These are phyloP conservation scores for Hyperoplus lanceolatus DNA, from an alignment of 2,797 vertebrate species.

Conservation along the genomic window DNA sequence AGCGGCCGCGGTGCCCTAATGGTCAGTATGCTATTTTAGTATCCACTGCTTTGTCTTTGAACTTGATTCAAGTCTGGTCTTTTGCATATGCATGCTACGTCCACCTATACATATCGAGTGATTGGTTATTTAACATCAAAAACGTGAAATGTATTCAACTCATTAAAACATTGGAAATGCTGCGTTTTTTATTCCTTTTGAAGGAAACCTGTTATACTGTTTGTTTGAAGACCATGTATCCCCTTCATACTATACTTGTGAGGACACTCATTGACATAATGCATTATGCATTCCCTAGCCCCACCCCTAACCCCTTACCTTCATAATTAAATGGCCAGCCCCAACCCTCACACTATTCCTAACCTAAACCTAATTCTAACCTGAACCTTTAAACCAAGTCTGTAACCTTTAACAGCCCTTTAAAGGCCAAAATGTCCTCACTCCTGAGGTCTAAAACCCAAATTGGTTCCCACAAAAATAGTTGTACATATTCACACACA, in stretches of 20 bases:
- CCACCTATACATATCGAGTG: constrained; percentile 45
- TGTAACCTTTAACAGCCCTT: too few species aligned
- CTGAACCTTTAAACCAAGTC: too few species aligned
- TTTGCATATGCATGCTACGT: constrained; percentile 64
- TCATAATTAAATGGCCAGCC: too few species aligned
- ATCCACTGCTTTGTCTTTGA: constrained; percentile 61
- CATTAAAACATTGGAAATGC: constrained; percentile 56
- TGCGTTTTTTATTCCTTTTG: constrained; percentile 68
- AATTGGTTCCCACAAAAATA: too few species aligned
- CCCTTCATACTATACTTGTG: constrained; percentile 12
- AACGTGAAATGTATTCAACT: constrained; percentile 75
- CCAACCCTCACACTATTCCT: too few species aligned
- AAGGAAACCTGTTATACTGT: constrained; percentile 54
- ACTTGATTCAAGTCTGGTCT: constrained; percentile 62
- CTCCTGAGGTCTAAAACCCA: too few species aligned
- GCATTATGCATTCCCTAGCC: too few species aligned
- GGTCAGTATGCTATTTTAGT: constrained; percentile 38
- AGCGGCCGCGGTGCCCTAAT: neutral
- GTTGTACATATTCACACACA: constrained; percentile 3
- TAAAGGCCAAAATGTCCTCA: too few species aligned
- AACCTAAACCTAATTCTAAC: too few species aligned
- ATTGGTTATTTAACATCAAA: constrained; percentile 71
- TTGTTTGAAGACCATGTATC: constrained; percentile 69
- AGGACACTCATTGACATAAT: too few species aligned
- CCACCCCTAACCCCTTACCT: too few species aligned